phyloP scores from a whole-genome alignment of 2,888 invertebrate genomes.

The Aricia artaxerxes region DNA sequence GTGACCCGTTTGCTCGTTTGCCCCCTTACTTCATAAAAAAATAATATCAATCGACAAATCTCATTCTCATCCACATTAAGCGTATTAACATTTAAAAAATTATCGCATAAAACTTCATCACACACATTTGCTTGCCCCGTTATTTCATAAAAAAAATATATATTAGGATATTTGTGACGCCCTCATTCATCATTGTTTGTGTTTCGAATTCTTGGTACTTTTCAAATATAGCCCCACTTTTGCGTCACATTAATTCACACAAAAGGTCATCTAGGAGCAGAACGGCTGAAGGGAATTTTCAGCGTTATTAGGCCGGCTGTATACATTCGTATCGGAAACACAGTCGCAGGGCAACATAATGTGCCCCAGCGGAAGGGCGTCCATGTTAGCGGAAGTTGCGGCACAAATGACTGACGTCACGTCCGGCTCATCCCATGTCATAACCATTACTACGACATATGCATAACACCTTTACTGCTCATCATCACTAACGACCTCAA shows the following conservation, averaged over 20 bases:
- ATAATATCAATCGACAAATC: no score
- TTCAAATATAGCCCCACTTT: background rate
- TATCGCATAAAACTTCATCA: no score
- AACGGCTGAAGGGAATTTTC: background rate
- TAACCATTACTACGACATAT: slow-evolving; percentile 15
- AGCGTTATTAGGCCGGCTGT: slow-evolving; percentile 8
- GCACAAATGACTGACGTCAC: slow-evolving; percentile 27
- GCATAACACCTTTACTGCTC: background rate
- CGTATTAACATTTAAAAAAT: no score
- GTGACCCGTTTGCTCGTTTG: no score
- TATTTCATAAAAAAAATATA: no score
- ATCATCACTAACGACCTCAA: background rate
- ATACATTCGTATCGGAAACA: slow-evolving; percentile 19
- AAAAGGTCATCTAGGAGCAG: background rate
- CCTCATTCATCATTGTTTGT: no score
- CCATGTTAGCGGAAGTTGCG: slow-evolving; percentile 25
- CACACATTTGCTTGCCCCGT: no score
- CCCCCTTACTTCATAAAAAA: no score
- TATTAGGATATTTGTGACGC: background rate
- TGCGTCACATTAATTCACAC: background rate
- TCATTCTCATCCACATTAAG: no score
- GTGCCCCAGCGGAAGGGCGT: slow-evolving; percentile 26
- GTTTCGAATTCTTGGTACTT: no score
- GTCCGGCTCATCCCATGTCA: slow-evolving; percentile 19
- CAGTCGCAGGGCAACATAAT: slow-evolving; percentile 18